Evolutionary conservation across 2,888 invertebrate genomes (phyloP).

Genomic region (Caenorhabditis becei): DNA sequence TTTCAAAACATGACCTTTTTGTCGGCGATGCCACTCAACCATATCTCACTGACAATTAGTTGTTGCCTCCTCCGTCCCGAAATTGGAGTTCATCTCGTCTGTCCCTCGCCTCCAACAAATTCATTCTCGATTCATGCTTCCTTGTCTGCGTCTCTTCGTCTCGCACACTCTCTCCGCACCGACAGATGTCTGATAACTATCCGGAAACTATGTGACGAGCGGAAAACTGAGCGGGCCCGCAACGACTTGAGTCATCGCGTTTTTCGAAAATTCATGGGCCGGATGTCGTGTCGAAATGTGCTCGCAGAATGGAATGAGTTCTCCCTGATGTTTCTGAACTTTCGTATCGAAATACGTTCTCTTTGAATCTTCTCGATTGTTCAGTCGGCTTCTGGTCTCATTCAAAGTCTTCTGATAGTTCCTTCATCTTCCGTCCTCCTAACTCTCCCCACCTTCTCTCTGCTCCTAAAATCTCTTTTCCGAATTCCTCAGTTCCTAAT

Average conservation of each 20-base stretch:
- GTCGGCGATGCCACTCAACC: constrained; percentile 31
- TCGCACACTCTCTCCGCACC: constrained; percentile 17
- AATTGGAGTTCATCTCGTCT: constrained; percentile 8
- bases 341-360: too few relatives aligned
- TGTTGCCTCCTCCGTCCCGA: constrained; percentile 10
- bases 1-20: constrained; percentile 55
- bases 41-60: constrained; percentile 47
- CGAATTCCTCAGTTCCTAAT: neutral
- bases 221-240: neutral
- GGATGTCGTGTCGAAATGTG: neutral
- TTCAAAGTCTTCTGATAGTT: too few relatives aligned
- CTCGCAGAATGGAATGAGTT: neutral
- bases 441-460: too few relatives aligned
- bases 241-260: constrained; percentile 12
- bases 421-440: too few relatives aligned
- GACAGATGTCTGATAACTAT: constrained; percentile 56
- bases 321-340: too few relatives aligned
- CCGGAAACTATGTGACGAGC: constrained; percentile 33
- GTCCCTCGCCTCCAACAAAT: too few relatives aligned
- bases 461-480: too few relatives aligned
- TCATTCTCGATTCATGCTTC: constrained; percentile 43
- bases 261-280: constrained; percentile 26
- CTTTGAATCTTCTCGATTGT: too few relatives aligned
- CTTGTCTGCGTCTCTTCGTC: constrained; percentile 30
- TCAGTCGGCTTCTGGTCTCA: too few relatives aligned